A percentile compares a stretch with the other conserved stretches of the same genome.
phyloP scores from a whole-genome alignment of 2,888 invertebrate genomes.

The Cantharis nigra region DNA sequence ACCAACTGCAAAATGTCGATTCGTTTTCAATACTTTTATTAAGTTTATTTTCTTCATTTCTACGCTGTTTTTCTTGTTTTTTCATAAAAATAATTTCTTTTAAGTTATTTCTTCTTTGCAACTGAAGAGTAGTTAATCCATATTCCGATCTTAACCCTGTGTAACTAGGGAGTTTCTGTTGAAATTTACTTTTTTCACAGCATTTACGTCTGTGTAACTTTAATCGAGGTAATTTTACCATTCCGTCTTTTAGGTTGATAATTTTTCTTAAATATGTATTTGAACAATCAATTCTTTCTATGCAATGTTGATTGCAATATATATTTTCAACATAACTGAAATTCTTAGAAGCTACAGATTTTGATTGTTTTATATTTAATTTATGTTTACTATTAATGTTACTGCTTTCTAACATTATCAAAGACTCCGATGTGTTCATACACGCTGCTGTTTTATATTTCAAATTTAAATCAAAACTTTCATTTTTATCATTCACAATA shows the following conservation, averaged over 20 bases:
- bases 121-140: constrained; percentile 57
- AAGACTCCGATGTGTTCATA: not conserved
- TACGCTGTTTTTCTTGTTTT: constrained; percentile 54
- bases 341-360: not conserved
- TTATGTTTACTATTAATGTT: too few relatives aligned
- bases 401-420: not conserved
- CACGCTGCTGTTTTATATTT: not conserved
- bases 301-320: constrained; percentile 51
- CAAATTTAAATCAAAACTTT: constrained; percentile 8
- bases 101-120: constrained; percentile 53
- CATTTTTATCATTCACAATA: not conserved
- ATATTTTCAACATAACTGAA: constrained; percentile 29
- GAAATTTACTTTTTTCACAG: constrained; percentile 53
- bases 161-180: constrained; percentile 57
- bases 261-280: constrained; percentile 48
- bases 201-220: constrained; percentile 51
- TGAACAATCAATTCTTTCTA: constrained; percentile 50
- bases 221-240: constrained; percentile 46
- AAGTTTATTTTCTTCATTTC: constrained; percentile 52
- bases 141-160: constrained; percentile 61
- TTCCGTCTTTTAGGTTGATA: constrained; percentile 47
- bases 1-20: constrained; percentile 60
- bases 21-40: constrained; percentile 57
- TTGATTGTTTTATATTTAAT: not conserved
- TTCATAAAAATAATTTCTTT: constrained; percentile 52